Conservation (phyloP, 1,140 invertebrate species). For the Delia radicum region DNA sequence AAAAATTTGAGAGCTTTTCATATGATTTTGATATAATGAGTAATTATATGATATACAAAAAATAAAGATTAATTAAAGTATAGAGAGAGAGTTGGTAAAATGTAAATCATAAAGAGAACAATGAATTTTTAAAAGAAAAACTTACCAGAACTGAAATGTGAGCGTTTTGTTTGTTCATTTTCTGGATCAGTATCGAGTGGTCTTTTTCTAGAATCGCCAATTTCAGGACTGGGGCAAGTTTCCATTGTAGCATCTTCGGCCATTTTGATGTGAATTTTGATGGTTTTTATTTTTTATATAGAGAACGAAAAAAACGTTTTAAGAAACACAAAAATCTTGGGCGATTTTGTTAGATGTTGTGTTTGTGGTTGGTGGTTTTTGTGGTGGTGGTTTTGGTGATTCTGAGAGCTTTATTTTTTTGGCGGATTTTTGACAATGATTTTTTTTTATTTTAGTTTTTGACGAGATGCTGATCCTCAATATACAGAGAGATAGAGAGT, state of each 20-base stretch:
- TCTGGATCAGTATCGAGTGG: conserved; percentile 80
- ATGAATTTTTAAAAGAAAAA: conserved; percentile 28
- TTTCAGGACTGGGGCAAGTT: conserved; percentile 75
- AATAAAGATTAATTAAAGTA: not conserved
- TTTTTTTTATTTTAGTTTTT: not conserved
- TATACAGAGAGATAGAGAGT: not conserved
- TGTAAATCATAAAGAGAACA: not conserved
- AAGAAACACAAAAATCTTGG: not conserved
- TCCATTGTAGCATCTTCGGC: conserved; percentile 74
- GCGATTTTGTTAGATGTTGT: conserved; percentile 3
- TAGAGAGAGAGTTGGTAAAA: not conserved
- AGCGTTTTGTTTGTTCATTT: conserved; percentile 81
- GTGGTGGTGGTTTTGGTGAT: not conserved
- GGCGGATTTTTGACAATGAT: not conserved
- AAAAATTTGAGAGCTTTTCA: not conserved
- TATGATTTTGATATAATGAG: not conserved
- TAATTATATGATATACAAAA: not conserved
- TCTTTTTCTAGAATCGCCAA: conserved; percentile 76
- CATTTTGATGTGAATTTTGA: conserved; percentile 55
- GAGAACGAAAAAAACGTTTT: not conserved
- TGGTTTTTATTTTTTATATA: conserved; percentile 29
- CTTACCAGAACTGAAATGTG: conserved; percentile 82
- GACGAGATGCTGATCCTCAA: not conserved
- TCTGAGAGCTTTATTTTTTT: not conserved
- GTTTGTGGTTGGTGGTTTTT: conserved; percentile 11